A percentile compares a stretch with the other conserved stretches of the same genome.
Conservation (phyloP, 2,113 vertebrate species). For the Glaucomys volans region DNA sequence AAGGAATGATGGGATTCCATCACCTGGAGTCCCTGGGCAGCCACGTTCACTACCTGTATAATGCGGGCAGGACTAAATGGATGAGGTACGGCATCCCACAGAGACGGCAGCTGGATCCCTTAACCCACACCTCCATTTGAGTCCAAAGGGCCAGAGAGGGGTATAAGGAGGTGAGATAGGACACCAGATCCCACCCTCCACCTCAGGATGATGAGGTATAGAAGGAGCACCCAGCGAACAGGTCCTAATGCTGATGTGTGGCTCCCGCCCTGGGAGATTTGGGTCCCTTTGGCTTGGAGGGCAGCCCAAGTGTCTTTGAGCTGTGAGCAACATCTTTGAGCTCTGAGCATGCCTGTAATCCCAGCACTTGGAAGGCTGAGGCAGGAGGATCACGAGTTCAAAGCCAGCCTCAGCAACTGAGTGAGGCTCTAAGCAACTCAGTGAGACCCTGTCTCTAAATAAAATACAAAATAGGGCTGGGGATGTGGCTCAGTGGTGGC, state of each 20-base stretch:
- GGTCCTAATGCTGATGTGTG: neutral
- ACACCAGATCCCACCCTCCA: neutral
- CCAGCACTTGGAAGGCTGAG: no score
- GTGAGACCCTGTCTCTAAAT: no score
- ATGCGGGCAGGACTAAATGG: neutral
- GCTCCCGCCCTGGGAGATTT: neutral
- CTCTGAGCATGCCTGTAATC: no score
- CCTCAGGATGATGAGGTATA: neutral
- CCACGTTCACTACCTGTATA: neutral
- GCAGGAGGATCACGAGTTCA: no score
- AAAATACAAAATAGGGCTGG: no score
- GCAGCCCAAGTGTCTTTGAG: neutral
- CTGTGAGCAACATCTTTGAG: neutral
- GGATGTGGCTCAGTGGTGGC: no score
- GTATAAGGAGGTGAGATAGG: neutral
- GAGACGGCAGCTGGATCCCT: neutral
- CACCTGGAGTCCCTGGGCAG: neutral
- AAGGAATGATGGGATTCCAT: neutral
- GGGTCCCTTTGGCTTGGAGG: neutral
- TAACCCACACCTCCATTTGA: neutral
- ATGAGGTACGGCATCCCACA: neutral
- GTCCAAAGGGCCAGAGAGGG: neutral
- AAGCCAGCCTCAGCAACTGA: no score
- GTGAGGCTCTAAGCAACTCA: no score
- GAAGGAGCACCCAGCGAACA: neutral